Evolutionary conservation across 2,797 vertebrate genomes (phyloP), one percentile per base, ranked within the genome.

Genomic region (Macroramphosus scolopax): DNA sequence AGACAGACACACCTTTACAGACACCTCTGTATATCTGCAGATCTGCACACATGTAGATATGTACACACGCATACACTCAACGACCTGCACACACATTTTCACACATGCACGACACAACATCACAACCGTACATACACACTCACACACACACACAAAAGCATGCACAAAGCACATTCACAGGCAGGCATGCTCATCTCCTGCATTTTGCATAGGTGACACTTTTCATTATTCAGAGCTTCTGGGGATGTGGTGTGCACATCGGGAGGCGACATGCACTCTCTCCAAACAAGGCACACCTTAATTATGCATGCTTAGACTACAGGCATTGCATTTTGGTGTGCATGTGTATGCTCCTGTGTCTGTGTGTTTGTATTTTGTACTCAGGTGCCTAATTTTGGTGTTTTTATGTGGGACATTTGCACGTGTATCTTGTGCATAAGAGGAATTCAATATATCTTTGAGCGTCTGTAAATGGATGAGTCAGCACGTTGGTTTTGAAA

Each of bases 181-280:
- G 62, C 76, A 74, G 79, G 66, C 76, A 73, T 53, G 73, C 72
- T 83, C 75, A 85, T 83, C 84, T 88, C 77, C 72, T 89, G 87
- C 88, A 90, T 89, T 91, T 89, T 89, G 87, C 88, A 91, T 90
- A 85, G 82, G 80, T 89, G 85, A 88, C 84, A 87, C 84, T 87
- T 86, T 92, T 90, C 88, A 92, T 91, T 91, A 91, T 91, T 90
- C 85, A 91, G 82, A 87, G 81, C 82, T 85, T 88, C 85, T 84
- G 75, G 83, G 87, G 86, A 87, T 82, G 83, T 78, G 83, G 75
- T 75, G 78, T 82, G 85, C 85, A 72, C 84, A 88, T 72, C 35
- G 75, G 75, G 80, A 87, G 84, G 83, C 67, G 79, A 87, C 87
- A 86, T 81, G 83, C 89, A 87, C 86, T 90, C 83, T 89, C 81